These are phyloP conservation scores for Cardiocondyla obscurior DNA, from an alignment of 1,140 invertebrate species.

Conservation along the genomic window DNA sequence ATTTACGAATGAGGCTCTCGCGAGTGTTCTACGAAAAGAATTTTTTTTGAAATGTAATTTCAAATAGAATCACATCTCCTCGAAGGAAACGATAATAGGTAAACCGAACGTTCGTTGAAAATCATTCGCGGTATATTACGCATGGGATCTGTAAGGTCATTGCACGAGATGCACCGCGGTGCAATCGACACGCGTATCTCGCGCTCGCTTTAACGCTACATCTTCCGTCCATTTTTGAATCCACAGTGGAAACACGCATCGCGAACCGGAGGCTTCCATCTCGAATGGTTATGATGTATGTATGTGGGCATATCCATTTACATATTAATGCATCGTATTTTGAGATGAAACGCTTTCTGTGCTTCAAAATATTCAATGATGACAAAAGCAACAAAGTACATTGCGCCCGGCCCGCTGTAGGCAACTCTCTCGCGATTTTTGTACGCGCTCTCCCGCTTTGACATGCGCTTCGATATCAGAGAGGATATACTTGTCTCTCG, in stretches of 20 bases:
- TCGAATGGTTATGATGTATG: slow-evolving; percentile 48
- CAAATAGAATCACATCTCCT: background rate
- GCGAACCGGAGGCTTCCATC: slow-evolving; percentile 48
- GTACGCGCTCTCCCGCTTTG: slow-evolving; percentile 22
- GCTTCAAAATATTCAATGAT: slow-evolving; percentile 58
- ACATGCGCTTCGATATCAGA: slow-evolving; percentile 3
- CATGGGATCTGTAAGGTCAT: slow-evolving; percentile 27
- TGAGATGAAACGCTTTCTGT: slow-evolving; percentile 52
- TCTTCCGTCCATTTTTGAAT: slow-evolving; percentile 53
- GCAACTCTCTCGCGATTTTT: slow-evolving; percentile 25
- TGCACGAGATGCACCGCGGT: slow-evolving; percentile 32
- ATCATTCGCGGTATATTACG: slow-evolving; percentile 35
- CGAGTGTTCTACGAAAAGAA: background rate
- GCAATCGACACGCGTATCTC: slow-evolving; percentile 54
- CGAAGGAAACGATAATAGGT: background rate
- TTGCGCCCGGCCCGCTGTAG: slow-evolving; percentile 31
- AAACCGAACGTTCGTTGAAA: slow-evolving; percentile 26
- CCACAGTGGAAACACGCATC: slow-evolving; percentile 43
- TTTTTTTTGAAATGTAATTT: background rate
- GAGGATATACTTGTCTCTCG: background rate
- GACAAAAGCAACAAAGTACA: slow-evolving; percentile 51
- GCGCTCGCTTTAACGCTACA: slow-evolving; percentile 45
- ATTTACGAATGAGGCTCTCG: background rate
- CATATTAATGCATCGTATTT: slow-evolving; percentile 57
- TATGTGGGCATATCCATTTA: slow-evolving; percentile 52